These are phyloP conservation scores for Mixornis gularis DNA, from an alignment of 2,113 vertebrate genomes.

Conservation along the genomic window DNA sequence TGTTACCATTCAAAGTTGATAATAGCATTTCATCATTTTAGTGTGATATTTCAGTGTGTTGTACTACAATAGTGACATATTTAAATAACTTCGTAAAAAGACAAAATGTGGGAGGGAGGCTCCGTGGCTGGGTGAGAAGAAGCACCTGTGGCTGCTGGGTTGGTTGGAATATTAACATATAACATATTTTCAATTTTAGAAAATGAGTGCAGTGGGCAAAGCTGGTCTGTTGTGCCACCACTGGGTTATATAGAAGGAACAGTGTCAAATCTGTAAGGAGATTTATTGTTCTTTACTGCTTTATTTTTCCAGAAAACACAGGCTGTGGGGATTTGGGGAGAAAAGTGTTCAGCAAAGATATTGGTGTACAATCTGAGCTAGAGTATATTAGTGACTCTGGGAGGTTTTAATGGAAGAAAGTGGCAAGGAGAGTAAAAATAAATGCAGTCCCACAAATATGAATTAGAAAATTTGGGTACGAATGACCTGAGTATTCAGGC, in stretches of 20 bases:
- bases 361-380: not conserved
- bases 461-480: not conserved
- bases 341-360: not conserved
- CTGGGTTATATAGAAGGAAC: not conserved
- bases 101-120: not conserved
- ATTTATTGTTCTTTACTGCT: not conserved
- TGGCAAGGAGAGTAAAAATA: not conserved
- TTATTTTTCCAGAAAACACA: constrained; percentile 32
- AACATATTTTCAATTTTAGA: not conserved
- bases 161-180: not conserved
- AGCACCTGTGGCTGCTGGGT: not conserved
- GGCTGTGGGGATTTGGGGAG: not conserved
- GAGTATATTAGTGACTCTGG: not conserved
- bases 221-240: not conserved
- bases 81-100: not conserved
- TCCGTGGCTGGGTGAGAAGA: not conserved
- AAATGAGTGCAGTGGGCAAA: not conserved
- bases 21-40: not conserved
- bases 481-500: not conserved
- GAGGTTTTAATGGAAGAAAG: not conserved
- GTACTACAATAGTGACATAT: not conserved
- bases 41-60: not conserved
- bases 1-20: not conserved
- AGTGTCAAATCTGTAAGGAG: not conserved
- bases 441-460: not conserved